Evolutionary conservation across 1,140 invertebrate species (phyloP), one percentile per base, ranked within the genome.

Genomic region (Drosophila tani): DNA sequence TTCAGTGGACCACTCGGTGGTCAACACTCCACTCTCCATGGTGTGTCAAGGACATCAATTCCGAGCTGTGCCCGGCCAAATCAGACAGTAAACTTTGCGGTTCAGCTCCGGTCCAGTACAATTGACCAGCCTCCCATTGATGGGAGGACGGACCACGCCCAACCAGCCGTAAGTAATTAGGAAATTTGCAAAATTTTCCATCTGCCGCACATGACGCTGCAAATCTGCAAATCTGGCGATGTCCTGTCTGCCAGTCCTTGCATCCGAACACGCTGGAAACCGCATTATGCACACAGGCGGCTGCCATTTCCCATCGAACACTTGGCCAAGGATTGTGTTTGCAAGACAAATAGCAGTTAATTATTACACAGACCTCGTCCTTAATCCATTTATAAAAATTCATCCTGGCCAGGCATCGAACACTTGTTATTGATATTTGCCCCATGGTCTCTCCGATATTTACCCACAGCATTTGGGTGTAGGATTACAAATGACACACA

Each of bases 131-230:
- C 17, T 14, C n/a, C 17, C 24, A 43, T 43, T 59, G 57, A 19
- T 59, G 41, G 57, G n/a, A 21, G 56, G 40, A n/a, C 15, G 56
- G 15, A 43, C 27, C 19, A 45, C 38, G 59, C 53, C 41, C 65
- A 76, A 43, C 63, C 85, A 86, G 53, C 59, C 59, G 55, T 82
- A 78, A 83, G 83, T 82, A 87, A 86, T 86, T 86, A 80, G 83
- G 79, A 87, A 86, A 87, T 86, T 82, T 83, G 70, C 76, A 69
- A 86, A 79, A 86, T 73, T 79, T 78, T 74, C 75, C 71, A 79
- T 63, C 69, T 56, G 65, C 56, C 55, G 19, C 49, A 57, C 80
- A 79, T 71, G 63, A 65, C 50, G 74, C 73, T 57, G 65, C 58
- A 75, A 75, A 63, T 76, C 73, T 53, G 65, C 58, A 75, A 75